These are phyloP conservation scores for Dicaeum eximium DNA, from an alignment of 2,113 vertebrate genomes.

Conservation along the genomic window DNA sequence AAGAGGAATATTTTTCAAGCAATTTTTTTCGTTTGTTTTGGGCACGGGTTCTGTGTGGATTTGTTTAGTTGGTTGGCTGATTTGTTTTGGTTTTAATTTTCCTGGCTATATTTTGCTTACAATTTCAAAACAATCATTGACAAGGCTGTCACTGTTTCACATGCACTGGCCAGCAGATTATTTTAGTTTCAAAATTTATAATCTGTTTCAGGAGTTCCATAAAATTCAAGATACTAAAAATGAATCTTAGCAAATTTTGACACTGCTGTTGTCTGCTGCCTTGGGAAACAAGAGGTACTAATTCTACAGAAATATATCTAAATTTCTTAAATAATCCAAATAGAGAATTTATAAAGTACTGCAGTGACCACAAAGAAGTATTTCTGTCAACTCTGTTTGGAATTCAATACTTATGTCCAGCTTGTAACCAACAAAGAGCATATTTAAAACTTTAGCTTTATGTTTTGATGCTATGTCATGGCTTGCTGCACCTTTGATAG, in stretches of 20 bases:
- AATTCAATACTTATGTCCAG: not conserved
- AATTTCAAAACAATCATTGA: not conserved
- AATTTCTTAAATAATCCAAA: not conserved
- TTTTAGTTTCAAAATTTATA: not conserved
- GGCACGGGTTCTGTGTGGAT: accelerated
- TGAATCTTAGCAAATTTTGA: not conserved
- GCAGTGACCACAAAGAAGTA: not conserved
- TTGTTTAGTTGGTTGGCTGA: not conserved
- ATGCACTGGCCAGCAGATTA: not conserved
- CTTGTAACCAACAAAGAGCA: not conserved
- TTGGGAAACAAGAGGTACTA: not conserved
- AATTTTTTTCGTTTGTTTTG: not conserved
- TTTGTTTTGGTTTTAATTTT: not conserved
- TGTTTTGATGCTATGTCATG: not conserved
- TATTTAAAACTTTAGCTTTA: slow-evolving; percentile 12
- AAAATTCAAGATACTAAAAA: not conserved
- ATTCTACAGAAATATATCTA: not conserved
- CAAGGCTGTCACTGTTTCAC: not conserved
- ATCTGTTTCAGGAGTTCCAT: not conserved
- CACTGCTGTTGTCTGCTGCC: not conserved
- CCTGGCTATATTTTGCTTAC: not conserved
- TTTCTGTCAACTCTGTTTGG: not conserved
- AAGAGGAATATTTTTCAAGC: not conserved
- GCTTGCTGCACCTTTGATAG: slow-evolving; percentile 30
- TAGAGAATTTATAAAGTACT: not conserved